Evolutionary conservation across 2,113 vertebrate genomes (phyloP), one percentile per base, ranked within the genome.

Genomic region (Emydocephalus ijimae): DNA sequence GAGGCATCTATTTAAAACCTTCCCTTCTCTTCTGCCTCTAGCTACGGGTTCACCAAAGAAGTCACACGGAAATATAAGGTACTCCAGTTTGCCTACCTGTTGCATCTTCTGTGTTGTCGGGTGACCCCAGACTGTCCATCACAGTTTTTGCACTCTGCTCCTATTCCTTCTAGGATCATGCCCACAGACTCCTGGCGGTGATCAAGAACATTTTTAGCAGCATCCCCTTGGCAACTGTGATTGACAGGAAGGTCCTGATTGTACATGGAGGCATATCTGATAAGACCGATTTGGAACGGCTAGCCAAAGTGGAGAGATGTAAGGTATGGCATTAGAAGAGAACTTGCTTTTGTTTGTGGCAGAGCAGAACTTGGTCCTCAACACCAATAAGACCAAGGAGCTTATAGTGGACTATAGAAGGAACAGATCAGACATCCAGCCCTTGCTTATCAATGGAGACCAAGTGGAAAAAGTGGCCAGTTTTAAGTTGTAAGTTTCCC

Each of bases 151-250:
- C 52, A 12, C 85, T 92, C 48, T 85, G 93, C 54, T 93, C 39
- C 87, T 88, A 52, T 90, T 88, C 90, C 29, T 74, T 94, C 52
- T 94, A 99, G 99, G 94, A 96, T 52, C 98, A 99, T 5, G 98
- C 98, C 21, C 99, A 98, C 94, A 98, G 97, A 96, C 99, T 99
- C 93, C 95, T 99, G 45, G 98, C 98, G 95, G 97, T 98, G 94
- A 96, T 99, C 29, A 98, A 98, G 95, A 99, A 98, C 94, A 98
- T 99, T 64, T 99, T 99, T 94, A 98, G 98, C 95, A 98, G 98
- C 98, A 97, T 99, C 64, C 99, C 98, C 0, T 93, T 99, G 95
- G 99, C 98, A 64, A 99, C 99, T 0, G 89, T 99, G 91, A 98
- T 99, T 26, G 98, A 99, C 89, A 97, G 98, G 89, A 99, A 99